Percentiles rank a stretch among this genome's conserved stretches.
Evolutionary conservation across 2,888 invertebrate species (phyloP).

Genomic region (Pachliopta kotzebuea): DNA sequence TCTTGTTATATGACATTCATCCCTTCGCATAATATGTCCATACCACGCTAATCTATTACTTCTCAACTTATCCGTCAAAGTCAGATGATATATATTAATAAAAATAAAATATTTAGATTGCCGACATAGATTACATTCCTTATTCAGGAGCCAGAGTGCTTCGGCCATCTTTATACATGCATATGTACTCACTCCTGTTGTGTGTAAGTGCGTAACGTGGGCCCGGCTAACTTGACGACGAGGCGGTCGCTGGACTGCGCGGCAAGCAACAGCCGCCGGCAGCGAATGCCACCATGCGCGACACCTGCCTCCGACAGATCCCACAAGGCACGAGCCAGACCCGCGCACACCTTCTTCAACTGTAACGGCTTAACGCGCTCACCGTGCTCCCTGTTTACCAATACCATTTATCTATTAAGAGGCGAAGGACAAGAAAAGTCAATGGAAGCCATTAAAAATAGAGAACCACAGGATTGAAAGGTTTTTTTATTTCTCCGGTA

Average conservation of each 20-base stretch:
- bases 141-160: too few species aligned
- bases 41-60: too few species aligned
- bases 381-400: slow-evolving; percentile 50
- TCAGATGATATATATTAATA: not conserved
- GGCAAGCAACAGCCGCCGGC: slow-evolving; percentile 89
- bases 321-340: slow-evolving; percentile 91
- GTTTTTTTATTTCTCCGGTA: too few species aligned
- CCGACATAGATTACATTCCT: too few species aligned
- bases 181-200: slow-evolving; percentile 82
- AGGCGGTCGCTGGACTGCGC: slow-evolving; percentile 84
- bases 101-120: not conserved
- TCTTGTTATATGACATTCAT: too few species aligned
- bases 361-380: slow-evolving; percentile 83
- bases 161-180: too few species aligned
- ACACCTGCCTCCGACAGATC: slow-evolving; percentile 91
- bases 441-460: too few species aligned
- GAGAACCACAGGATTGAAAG: too few species aligned
- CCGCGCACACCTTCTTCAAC: slow-evolving; percentile 90
- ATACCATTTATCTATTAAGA: too few species aligned
- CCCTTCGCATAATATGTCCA: too few species aligned
- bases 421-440: too few species aligned
- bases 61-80: not conserved
- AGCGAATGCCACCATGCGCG: slow-evolving; percentile 92
- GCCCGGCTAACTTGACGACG: slow-evolving; percentile 90
- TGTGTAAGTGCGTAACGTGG: slow-evolving; percentile 84